A percentile compares a stretch with the other conserved stretches of the same genome.
Conservation (phyloP, 2,888 invertebrate genomes). For the Tortrix viridana region DNA sequence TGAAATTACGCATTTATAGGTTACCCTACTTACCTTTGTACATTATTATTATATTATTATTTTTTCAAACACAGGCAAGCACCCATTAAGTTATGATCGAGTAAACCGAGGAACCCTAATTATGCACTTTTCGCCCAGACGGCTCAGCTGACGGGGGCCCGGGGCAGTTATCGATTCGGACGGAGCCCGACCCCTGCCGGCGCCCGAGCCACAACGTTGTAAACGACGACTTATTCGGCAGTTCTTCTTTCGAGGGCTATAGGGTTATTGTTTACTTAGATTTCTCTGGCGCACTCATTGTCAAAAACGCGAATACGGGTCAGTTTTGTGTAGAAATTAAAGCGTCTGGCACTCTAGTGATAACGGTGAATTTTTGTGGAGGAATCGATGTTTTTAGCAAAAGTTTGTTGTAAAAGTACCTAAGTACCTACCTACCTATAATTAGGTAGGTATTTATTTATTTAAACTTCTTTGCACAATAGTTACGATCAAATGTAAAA, state of each 20-base stretch:
- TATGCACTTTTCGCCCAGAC: constrained; percentile 40
- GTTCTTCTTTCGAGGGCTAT: constrained; percentile 26
- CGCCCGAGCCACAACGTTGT: constrained; percentile 27
- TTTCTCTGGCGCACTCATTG: not conserved
- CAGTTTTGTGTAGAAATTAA: too few relatives aligned
- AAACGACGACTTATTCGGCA: constrained; percentile 18
- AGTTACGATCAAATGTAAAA: too few relatives aligned
- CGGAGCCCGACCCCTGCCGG: constrained; percentile 33
- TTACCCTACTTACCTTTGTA: too few relatives aligned
- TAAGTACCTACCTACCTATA: too few relatives aligned
- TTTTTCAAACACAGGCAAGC: too few relatives aligned
- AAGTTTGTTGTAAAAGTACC: too few relatives aligned
- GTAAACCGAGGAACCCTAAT: constrained; percentile 43
- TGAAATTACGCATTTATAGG: too few relatives aligned
- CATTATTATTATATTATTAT: too few relatives aligned
- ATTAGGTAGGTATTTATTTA: too few relatives aligned
- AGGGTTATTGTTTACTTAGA: constrained; percentile 29
- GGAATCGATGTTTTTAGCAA: not conserved
- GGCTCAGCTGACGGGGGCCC: constrained; percentile 49
- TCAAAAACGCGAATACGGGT: constrained; percentile 3
- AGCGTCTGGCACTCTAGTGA: too few relatives aligned
- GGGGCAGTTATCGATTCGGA: constrained; percentile 48
- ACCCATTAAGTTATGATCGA: constrained; percentile 40
- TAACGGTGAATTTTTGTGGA: not conserved
- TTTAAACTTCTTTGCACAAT: too few relatives aligned